phyloP scores from a whole-genome alignment of 2,797 vertebrate species.

The Gadopsis marmoratus region DNA sequence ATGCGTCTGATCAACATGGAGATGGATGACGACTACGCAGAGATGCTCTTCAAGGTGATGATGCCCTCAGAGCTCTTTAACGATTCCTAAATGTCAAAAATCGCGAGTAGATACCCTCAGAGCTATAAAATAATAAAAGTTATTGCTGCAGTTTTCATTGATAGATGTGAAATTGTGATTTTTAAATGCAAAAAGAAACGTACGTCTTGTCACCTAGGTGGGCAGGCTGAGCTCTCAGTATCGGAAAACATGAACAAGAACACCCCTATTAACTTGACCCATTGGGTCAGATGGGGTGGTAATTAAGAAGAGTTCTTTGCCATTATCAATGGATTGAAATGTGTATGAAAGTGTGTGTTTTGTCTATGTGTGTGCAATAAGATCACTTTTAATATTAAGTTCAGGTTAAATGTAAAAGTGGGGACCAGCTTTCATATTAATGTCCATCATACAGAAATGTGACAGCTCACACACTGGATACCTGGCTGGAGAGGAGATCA shows the following conservation, averaged over 20 bases:
- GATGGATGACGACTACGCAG: slow-evolving; percentile 89
- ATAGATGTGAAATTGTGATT: background rate
- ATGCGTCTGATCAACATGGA: slow-evolving; percentile 92
- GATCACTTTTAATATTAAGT: background rate
- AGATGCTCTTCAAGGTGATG: slow-evolving; percentile 91
- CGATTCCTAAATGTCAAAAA: background rate
- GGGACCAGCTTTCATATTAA: background rate
- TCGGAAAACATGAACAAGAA: background rate
- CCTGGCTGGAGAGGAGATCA: slow-evolving; percentile 91
- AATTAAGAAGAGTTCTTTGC: too few relatives aligned
- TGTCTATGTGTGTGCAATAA: background rate
- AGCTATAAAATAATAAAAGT: background rate
- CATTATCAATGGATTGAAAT: background rate
- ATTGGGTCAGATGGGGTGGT: background rate
- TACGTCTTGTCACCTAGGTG: too few relatives aligned
- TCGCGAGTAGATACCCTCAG: background rate
- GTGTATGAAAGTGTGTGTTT: background rate
- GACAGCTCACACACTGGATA: slow-evolving; percentile 91
- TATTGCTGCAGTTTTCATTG: too few relatives aligned
- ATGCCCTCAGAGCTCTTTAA: slow-evolving; percentile 15
- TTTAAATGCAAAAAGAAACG: background rate
- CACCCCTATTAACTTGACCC: background rate
- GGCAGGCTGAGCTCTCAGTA: background rate
- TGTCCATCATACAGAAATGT: slow-evolving; percentile 85
- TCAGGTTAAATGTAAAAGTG: background rate